Evolutionary conservation across 2,113 vertebrate species (phyloP).

Genomic region (Rhinolophus ferrumequinum): DNA sequence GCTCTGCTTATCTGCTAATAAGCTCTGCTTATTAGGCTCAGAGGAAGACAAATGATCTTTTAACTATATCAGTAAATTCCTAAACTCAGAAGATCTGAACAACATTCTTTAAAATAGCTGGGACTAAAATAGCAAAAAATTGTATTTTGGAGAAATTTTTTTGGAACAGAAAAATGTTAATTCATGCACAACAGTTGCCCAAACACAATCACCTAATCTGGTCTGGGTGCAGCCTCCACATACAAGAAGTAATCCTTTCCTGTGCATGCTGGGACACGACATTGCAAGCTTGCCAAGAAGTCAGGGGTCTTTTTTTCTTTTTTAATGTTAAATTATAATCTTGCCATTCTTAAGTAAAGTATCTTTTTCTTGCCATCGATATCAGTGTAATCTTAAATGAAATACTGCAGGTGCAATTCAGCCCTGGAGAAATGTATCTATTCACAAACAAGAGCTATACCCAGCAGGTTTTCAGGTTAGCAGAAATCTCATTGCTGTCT

Average conservation of each 20-base stretch:
- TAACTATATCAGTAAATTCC: constrained; percentile 37
- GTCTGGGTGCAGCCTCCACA: neutral
- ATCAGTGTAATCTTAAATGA: neutral
- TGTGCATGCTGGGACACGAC: fast-evolving
- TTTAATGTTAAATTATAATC: neutral
- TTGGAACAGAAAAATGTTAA: constrained; percentile 6
- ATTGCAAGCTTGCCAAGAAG: neutral
- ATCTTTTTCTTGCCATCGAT: neutral
- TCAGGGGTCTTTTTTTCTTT: fast-evolving
- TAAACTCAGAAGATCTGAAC: constrained; percentile 46
- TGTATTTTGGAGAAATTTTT: neutral
- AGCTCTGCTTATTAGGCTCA: neutral
- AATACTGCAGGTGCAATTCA: constrained; percentile 55
- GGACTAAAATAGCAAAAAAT: constrained; percentile 20
- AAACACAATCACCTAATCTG: neutral
- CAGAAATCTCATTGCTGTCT: neutral
- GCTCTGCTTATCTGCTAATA: constrained; percentile 61
- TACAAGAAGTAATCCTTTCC: neutral
- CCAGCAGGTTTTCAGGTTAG: constrained; percentile 8
- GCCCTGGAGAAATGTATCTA: neutral
- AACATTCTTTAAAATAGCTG: constrained; percentile 6
- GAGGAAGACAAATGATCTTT: constrained; percentile 51
- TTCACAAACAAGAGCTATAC: constrained; percentile 58
- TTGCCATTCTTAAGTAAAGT: constrained; percentile 43
- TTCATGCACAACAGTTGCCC: neutral